A percentile compares a stretch with the other conserved stretches of the same genome.
Conservation (phyloP, 2,888 invertebrate genomes). For the Gryllus longicercus region DNA sequence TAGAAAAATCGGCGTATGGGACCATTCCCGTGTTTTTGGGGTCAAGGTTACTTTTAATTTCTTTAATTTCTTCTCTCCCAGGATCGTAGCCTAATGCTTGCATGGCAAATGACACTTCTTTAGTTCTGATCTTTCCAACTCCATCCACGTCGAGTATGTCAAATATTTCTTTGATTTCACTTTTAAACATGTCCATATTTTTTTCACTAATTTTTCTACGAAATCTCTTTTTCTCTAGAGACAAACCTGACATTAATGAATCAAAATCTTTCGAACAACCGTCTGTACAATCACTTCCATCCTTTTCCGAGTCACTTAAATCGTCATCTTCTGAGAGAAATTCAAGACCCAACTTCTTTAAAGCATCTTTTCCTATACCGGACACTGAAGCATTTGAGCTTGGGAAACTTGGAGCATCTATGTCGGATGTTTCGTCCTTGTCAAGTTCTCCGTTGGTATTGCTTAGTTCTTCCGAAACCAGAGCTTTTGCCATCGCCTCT, state of each 20-base stretch:
- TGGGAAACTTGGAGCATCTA: background rate
- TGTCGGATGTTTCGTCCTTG: background rate
- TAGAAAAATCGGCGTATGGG: background rate
- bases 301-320: background rate
- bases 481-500: background rate
- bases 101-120: background rate
- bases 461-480: background rate
- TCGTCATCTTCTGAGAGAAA: conserved; percentile 17
- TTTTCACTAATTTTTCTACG: background rate
- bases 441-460: background rate
- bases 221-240: background rate
- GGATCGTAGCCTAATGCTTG: background rate
- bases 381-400: background rate
- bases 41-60: background rate
- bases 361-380: background rate
- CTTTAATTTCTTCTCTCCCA: conserved; percentile 6
- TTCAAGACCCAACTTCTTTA: background rate
- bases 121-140: background rate
- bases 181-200: background rate
- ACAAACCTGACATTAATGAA: background rate
- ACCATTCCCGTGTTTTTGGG: background rate
- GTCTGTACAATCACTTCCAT: background rate
- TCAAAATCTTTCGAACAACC: background rate
- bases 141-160: background rate
- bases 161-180: conserved; percentile 1